Percentiles rank a stretch among this genome's conserved stretches.
phyloP scores from a whole-genome alignment of 2,113 vertebrate species.

The Gallinago jamesoni region DNA sequence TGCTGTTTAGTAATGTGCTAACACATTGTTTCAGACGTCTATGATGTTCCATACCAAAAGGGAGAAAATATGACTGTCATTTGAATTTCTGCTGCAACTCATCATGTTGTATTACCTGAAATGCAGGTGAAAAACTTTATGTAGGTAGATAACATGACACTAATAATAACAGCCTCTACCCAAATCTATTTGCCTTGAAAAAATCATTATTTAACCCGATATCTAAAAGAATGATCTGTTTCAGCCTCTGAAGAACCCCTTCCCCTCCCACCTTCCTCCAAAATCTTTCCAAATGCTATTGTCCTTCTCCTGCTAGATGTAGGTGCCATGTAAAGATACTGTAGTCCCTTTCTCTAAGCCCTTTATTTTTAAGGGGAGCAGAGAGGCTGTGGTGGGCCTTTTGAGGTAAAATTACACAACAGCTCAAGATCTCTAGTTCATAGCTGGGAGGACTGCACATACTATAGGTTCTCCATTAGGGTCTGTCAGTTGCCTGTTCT shows the following conservation, averaged over 20 bases:
- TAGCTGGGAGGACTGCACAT: fast-evolving
- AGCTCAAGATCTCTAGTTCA: background rate
- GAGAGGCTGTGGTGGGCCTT: background rate
- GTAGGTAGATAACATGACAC: background rate
- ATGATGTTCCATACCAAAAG: background rate
- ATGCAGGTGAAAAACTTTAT: background rate
- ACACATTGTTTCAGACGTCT: constrained; percentile 11
- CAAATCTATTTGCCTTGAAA: background rate
- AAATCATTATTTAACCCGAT: background rate
- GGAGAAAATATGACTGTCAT: background rate
- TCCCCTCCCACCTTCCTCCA: background rate
- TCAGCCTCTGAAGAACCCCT: background rate
- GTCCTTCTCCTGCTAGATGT: background rate
- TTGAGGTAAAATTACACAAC: background rate
- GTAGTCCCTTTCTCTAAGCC: background rate
- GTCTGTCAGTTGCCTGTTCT: background rate
- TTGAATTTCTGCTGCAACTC: background rate
- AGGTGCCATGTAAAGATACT: background rate
- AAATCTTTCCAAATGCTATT: background rate
- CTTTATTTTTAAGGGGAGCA: background rate
- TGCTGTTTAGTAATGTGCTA: constrained; percentile 13
- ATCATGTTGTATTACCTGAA: background rate
- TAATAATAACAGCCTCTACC: background rate
- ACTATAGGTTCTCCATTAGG: background rate
- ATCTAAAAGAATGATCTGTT: background rate